Evolutionary conservation across 1,140 invertebrate species (phyloP).

Genomic region (Metaphire vulgaris): DNA sequence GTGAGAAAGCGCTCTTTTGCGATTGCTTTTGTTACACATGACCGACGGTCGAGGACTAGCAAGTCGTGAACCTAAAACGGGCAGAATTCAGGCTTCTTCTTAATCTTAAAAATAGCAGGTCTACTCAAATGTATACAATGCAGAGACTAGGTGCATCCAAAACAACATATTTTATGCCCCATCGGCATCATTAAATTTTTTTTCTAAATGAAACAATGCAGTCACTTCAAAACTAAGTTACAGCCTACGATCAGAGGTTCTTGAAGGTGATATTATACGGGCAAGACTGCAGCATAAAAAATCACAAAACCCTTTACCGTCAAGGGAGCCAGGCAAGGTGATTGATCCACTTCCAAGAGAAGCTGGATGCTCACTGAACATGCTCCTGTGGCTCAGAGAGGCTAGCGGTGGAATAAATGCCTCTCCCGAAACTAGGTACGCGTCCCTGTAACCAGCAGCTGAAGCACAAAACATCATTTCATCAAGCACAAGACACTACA

Average conservation of each 20-base stretch:
- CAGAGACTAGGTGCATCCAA: too few species aligned
- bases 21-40: constrained; percentile 50
- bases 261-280: too few species aligned
- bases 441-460: not conserved
- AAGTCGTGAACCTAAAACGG: constrained; percentile 62
- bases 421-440: not conserved
- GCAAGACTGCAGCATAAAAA: too few species aligned
- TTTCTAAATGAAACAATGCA: too few species aligned
- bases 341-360: constrained; percentile 52
- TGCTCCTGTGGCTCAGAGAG: constrained; percentile 37
- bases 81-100: not conserved
- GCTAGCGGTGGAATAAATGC: constrained; percentile 5
- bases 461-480: too few species aligned
- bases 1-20: constrained; percentile 85
- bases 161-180: too few species aligned
- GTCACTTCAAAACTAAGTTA: too few species aligned
- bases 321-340: constrained; percentile 48
- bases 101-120: too few species aligned
- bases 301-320: constrained; percentile 28
- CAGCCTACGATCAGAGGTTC: too few species aligned
- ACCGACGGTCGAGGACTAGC: constrained; percentile 51
- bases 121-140: too few species aligned
- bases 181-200: too few species aligned
- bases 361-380: constrained; percentile 45
- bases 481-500: too few species aligned